Evolutionary conservation across 2,113 vertebrate genomes (phyloP).

Genomic region (Glareola pratincola): DNA sequence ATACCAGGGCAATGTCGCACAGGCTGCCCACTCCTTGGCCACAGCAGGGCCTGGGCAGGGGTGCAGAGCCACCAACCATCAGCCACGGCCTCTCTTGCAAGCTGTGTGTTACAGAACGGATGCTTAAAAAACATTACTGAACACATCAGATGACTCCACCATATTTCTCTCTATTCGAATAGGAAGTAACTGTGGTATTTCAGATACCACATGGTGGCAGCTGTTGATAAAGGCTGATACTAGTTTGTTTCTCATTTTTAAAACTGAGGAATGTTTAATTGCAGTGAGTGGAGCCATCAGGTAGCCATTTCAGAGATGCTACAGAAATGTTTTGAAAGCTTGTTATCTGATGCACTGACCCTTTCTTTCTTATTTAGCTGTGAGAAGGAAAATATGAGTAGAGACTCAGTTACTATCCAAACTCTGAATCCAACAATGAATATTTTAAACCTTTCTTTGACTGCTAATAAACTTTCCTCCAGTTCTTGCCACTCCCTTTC

Average conservation of each 20-base stretch:
- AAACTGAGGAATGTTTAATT: neutral
- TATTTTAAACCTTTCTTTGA: constrained; percentile 25
- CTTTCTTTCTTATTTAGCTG: neutral
- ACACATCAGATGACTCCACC: neutral
- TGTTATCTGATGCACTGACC: neutral
- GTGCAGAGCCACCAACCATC: neutral
- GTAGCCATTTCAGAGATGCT: neutral
- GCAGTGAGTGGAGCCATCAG: neutral
- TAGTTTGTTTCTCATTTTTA: neutral
- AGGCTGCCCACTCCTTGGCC: neutral
- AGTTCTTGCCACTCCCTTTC: neutral
- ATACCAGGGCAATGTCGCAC: too few relatives aligned
- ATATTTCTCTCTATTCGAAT: neutral
- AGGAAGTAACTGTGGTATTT: constrained; percentile 2
- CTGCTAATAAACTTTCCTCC: constrained; percentile 40
- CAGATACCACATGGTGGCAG: constrained; percentile 61
- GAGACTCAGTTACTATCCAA: neutral
- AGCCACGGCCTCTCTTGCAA: accelerated
- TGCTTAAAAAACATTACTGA: neutral
- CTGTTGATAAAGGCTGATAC: constrained; percentile 41
- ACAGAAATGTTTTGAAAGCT: neutral
- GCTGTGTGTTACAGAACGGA: accelerated
- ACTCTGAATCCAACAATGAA: neutral
- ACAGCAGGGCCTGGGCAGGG: neutral
- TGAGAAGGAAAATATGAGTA: neutral